These are phyloP conservation scores for Agapetus fuscipes DNA, from an alignment of 2,888 invertebrate genomes.

Conservation along the genomic window DNA sequence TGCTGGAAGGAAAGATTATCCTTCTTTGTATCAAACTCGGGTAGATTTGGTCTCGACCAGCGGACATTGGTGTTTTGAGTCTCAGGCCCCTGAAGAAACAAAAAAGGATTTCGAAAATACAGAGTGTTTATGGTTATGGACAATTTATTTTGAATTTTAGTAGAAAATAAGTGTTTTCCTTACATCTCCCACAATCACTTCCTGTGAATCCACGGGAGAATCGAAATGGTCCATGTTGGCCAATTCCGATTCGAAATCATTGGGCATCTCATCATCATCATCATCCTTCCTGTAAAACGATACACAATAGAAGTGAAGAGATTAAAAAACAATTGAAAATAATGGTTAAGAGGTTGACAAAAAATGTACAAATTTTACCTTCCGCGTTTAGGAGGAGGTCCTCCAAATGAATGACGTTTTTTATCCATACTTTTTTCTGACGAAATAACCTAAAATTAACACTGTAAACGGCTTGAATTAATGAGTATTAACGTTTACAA, in stretches of 20 bases:
- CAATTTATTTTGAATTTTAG: neutral
- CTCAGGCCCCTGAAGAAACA: conserved; percentile 51
- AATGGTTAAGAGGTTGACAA: neutral
- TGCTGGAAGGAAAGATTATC: conserved; percentile 82
- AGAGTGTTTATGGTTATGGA: no score
- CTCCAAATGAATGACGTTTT: conserved; percentile 15
- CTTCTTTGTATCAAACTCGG: conserved; percentile 52
- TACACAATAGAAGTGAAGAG: neutral
- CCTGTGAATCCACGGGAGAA: conserved; percentile 37
- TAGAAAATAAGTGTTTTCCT: no score
- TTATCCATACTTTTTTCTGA: no score
- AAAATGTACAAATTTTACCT: conserved; percentile 23
- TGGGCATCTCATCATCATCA: conserved; percentile 49
- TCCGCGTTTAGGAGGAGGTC: conserved; percentile 18
- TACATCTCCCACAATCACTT: conserved; percentile 41
- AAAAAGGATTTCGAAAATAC: no score
- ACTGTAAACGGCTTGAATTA: neutral
- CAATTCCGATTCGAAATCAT: conserved; percentile 60
- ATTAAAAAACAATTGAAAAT: conserved; percentile 1
- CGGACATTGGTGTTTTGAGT: conserved; percentile 54
- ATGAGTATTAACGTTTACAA: neutral
- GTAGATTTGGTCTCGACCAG: conserved; percentile 70
- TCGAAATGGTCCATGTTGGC: conserved; percentile 56
- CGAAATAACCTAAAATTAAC: no score
- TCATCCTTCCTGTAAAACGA: conserved; percentile 26